Evolutionary conservation across 2,113 vertebrate species (phyloP).

Genomic region (Papio anubis): DNA sequence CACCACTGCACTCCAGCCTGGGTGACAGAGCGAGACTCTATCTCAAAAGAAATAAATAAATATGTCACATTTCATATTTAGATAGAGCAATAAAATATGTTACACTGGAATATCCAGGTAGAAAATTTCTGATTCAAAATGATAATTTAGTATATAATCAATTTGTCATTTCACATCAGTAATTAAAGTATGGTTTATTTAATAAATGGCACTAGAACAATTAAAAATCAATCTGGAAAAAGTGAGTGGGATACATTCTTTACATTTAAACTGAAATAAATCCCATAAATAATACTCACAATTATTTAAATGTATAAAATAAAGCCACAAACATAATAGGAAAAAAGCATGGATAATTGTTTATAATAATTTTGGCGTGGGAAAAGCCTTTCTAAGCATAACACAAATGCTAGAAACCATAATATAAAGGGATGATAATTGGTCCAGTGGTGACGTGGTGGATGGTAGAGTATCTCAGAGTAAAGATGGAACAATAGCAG

Average conservation of each 20-base stretch:
- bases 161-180: background rate
- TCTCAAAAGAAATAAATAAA: no score
- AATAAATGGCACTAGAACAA: background rate
- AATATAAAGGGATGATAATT: background rate
- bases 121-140: background rate
- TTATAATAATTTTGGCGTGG: background rate
- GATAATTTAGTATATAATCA: background rate
- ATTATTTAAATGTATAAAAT: background rate
- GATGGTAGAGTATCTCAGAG: fast-evolving
- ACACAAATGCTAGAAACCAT: background rate
- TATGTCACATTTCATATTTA: background rate
- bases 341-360: background rate
- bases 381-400: background rate
- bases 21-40: no score
- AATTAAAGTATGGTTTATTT: background rate
- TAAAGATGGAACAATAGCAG: background rate
- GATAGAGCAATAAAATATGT: background rate
- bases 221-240: background rate
- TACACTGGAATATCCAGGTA: background rate
- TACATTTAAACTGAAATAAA: background rate
- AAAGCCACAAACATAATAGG: background rate
- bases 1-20: no score
- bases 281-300: background rate
- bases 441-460: background rate
- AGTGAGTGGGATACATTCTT: background rate